A percentile compares a stretch with the other conserved stretches of the same genome.
Evolutionary conservation across 2,888 invertebrate genomes (phyloP).

Genomic region (Lepidocyrtinus sp.): DNA sequence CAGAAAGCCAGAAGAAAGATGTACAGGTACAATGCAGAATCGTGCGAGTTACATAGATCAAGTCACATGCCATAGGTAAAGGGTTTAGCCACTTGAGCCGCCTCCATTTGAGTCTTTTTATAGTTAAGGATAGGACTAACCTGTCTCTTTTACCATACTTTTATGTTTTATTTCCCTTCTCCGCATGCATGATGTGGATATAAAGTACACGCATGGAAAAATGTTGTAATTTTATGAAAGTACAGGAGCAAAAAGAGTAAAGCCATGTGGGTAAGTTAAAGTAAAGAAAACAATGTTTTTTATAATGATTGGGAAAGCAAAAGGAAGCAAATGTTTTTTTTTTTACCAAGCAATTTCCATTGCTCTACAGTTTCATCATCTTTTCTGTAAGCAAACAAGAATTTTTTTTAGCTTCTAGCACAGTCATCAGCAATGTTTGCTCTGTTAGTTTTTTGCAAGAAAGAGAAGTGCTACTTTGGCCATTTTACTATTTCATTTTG

Average conservation of each 20-base stretch:
- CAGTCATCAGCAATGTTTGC: constrained; percentile 13
- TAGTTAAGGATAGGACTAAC: not conserved
- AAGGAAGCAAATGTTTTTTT: not conserved
- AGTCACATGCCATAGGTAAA: not conserved
- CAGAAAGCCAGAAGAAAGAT: not conserved
- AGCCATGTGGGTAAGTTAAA: no score
- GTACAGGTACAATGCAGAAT: not conserved
- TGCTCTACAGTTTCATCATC: constrained; percentile 19
- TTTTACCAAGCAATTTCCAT: not conserved
- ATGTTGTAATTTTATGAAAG: not conserved
- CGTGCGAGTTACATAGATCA: not conserved
- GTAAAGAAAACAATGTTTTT: constrained; percentile 7
- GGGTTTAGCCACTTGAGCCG: constrained; percentile 2
- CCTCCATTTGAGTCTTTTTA: not conserved
- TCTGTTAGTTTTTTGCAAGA: not conserved
- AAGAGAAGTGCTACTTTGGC: constrained; percentile 4
- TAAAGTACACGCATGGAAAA: not conserved
- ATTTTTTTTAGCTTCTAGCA: constrained; percentile 25
- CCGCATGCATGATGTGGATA: not conserved
- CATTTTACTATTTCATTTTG: constrained; percentile 10
- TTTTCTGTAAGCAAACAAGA: constrained; percentile 29
- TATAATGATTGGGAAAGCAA: not conserved
- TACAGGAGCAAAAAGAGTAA: not conserved
- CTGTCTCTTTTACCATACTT: not conserved
- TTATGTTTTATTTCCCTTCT: not conserved